phyloP scores from a whole-genome alignment of 2,113 vertebrate species.

The Lycocorax pyrrhopterus region DNA sequence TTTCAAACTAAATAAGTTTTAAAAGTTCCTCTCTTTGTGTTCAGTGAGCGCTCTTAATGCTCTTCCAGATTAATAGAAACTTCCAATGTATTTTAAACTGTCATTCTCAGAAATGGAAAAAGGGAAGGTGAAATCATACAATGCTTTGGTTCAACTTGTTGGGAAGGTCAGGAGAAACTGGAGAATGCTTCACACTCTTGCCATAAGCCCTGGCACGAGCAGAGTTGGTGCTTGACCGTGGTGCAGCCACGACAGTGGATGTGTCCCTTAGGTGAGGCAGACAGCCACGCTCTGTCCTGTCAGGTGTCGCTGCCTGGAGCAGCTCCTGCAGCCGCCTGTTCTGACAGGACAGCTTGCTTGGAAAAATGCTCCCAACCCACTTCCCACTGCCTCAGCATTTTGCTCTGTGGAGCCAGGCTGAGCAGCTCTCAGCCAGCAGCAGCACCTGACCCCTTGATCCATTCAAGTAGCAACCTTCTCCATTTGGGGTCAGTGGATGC shows the following conservation, averaged over 20 bases:
- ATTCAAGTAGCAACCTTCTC: background rate
- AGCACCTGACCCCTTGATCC: background rate
- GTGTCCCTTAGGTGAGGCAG: background rate
- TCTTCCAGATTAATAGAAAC: background rate
- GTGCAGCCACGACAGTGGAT: background rate
- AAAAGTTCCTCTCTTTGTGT: background rate
- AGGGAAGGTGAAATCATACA: accelerated
- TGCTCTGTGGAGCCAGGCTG: background rate
- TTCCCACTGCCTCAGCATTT: background rate
- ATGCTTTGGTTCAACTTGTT: background rate
- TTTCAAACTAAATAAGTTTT: background rate
- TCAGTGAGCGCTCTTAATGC: background rate
- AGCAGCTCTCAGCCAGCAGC: background rate
- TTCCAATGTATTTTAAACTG: background rate
- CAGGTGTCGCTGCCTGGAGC: background rate
- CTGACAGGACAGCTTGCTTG: background rate
- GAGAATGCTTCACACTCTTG: background rate
- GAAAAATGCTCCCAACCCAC: background rate
- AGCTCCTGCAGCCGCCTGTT: background rate
- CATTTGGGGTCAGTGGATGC: background rate
- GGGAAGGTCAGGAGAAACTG: background rate
- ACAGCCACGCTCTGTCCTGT: background rate
- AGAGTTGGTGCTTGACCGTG: background rate
- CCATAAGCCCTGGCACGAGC: background rate
- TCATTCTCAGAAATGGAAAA: background rate